These are phyloP conservation scores for Numenius phaeopus DNA, from an alignment of 2,797 vertebrate species.

Conservation along the genomic window DNA sequence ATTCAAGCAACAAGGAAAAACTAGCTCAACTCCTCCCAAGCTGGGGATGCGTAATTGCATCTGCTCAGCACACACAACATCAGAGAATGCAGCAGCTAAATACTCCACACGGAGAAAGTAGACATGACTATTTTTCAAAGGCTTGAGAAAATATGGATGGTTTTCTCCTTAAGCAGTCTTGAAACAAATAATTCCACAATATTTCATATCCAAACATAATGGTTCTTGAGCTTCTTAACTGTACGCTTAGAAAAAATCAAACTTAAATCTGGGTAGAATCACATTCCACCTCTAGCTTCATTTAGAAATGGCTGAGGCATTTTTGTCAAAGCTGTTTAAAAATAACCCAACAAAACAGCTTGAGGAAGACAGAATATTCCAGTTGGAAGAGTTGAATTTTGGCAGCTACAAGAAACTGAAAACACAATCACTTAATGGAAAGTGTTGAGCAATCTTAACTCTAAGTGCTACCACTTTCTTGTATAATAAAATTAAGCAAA, in stretches of 20 bases:
- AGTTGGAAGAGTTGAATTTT: not conserved
- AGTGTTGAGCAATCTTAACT: not conserved
- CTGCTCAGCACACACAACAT: not conserved
- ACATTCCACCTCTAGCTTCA: not conserved
- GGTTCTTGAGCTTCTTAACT: not conserved
- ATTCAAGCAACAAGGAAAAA: not conserved
- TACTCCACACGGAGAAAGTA: not conserved
- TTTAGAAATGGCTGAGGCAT: not conserved
- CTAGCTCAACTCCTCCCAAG: not conserved
- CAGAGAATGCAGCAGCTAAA: not conserved
- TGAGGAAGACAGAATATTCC: not conserved
- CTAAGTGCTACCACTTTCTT: not conserved
- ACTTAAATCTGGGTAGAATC: not conserved
- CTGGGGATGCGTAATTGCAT: fast-evolving
- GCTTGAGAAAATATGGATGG: not conserved
- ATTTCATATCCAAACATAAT: not conserved
- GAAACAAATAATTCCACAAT: not conserved
- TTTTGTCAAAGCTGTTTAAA: not conserved
- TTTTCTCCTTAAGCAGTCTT: not conserved
- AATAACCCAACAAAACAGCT: not conserved
- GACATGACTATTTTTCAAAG: not conserved
- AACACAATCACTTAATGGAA: not conserved
- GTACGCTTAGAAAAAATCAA: not conserved
- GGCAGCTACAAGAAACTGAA: not conserved
- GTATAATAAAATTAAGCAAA: not conserved